phyloP scores from a whole-genome alignment of 2,888 invertebrate species.

The Phyllotreta striolata region DNA sequence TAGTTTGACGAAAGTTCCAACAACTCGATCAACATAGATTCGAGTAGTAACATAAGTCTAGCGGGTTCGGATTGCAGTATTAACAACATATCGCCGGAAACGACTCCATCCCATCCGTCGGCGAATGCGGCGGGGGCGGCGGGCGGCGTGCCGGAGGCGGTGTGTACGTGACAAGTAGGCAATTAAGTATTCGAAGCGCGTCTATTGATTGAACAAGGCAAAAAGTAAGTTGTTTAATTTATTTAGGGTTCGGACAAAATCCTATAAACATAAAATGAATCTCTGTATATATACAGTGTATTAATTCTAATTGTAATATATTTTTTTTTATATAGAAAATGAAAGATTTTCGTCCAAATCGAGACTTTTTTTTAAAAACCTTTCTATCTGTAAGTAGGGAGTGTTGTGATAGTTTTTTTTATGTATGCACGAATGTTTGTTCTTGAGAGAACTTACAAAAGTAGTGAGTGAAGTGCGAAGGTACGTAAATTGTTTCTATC shows the following conservation, averaged over 20 bases:
- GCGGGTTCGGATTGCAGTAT: constrained; percentile 44
- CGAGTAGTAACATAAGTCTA: constrained; percentile 59
- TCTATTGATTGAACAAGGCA: constrained; percentile 21
- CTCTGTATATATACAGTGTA: neutral
- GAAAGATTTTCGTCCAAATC: no score
- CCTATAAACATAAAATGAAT: neutral
- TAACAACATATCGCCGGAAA: constrained; percentile 39
- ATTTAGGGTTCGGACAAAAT: constrained; percentile 14
- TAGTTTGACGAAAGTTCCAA: constrained; percentile 63
- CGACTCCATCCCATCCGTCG: constrained; percentile 19
- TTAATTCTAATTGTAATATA: neutral
- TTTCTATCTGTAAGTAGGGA: no score
- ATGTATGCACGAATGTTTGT: no score
- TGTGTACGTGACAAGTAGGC: constrained; percentile 56
- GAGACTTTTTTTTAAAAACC: no score
- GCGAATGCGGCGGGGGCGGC: constrained; percentile 14
- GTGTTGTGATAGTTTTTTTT: no score
- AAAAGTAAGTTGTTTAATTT: constrained; percentile 30
- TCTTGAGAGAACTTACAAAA: no score
- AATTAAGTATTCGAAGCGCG: constrained; percentile 22
- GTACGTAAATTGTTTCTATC: no score
- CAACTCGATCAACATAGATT: constrained; percentile 61
- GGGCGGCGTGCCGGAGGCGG: constrained; percentile 45
- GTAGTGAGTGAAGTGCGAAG: no score
- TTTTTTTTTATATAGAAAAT: constrained; percentile 1